Evolutionary conservation across 2,797 vertebrate species (phyloP).

Genomic region (Arnoldichthys spilopterus): DNA sequence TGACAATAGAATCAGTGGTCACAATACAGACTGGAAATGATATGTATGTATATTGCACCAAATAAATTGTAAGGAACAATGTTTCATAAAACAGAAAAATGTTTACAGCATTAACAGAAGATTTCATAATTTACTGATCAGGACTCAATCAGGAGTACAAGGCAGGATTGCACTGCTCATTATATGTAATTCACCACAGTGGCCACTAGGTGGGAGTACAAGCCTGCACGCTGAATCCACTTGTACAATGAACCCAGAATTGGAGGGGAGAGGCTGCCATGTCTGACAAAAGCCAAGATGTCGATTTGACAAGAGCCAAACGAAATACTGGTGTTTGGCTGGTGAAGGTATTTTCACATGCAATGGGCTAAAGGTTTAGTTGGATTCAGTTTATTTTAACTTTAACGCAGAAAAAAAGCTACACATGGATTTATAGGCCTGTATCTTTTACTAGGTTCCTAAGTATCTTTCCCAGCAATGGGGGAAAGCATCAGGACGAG

Average conservation of each 20-base stretch:
- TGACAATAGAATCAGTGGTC: no score
- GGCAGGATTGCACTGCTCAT: no score
- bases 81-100: no score
- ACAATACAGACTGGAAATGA: no score
- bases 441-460: conserved; percentile 75
- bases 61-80: no score
- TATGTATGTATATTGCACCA: no score
- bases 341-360: conserved; percentile 71
- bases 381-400: background rate
- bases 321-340: conserved; percentile 75
- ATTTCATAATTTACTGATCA: no score
- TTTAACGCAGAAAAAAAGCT: background rate
- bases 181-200: background rate
- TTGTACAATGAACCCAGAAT: background rate
- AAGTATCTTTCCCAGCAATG: conserved; percentile 95
- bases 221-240: background rate
- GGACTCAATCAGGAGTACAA: no score
- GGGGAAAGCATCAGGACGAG: conserved; percentile 88
- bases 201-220: conserved; percentile 53
- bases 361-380: background rate
- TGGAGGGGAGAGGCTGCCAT: conserved; percentile 48
- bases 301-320: conserved; percentile 73
- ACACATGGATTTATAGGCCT: background rate
- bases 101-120: no score
- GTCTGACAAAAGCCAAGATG: conserved; percentile 63